A percentile compares a stretch with the other conserved stretches of the same genome.
These are phyloP conservation scores for Synanthedon tipuliformis DNA, from an alignment of 2,888 invertebrate species.

Conservation along the genomic window DNA sequence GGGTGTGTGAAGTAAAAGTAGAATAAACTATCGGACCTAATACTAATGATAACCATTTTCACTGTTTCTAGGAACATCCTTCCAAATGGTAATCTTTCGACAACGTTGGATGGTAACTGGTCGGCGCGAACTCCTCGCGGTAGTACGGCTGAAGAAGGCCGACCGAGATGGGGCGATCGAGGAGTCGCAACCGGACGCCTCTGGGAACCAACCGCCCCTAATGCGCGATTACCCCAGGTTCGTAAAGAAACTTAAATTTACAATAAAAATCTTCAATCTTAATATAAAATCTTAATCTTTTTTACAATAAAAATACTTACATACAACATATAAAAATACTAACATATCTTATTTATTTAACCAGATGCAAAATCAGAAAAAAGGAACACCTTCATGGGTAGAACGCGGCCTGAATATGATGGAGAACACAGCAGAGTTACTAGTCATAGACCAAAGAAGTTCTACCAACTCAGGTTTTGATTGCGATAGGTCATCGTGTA, in stretches of 20 bases:
- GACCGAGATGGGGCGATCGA: slow-evolving; percentile 81
- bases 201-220: slow-evolving; percentile 73
- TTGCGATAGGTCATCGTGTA: slow-evolving; percentile 54
- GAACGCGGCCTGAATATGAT: slow-evolving; percentile 69
- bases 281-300: not conserved
- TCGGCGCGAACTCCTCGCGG: slow-evolving; percentile 46
- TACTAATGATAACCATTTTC: too few species aligned
- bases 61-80: slow-evolving; percentile 4
- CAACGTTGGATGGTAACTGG: slow-evolving; percentile 38
- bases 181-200: slow-evolving; percentile 75
- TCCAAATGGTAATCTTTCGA: slow-evolving; percentile 32
- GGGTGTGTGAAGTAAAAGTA: too few species aligned
- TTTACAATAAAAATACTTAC: not conserved
- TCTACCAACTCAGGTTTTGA: slow-evolving; percentile 55
- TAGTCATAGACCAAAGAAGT: slow-evolving; percentile 70
- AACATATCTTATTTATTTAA: too few species aligned
- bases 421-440: slow-evolving; percentile 61
- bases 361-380: slow-evolving; percentile 62
- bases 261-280: too few species aligned
- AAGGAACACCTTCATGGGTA: slow-evolving; percentile 69
- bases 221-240: slow-evolving; percentile 61
- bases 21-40: too few species aligned
- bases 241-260: not conserved
- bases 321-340: too few species aligned
- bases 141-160: slow-evolving; percentile 65